Conservation (phyloP, 2,797 vertebrate species). For the Tympanoctomys barrerae region DNA sequence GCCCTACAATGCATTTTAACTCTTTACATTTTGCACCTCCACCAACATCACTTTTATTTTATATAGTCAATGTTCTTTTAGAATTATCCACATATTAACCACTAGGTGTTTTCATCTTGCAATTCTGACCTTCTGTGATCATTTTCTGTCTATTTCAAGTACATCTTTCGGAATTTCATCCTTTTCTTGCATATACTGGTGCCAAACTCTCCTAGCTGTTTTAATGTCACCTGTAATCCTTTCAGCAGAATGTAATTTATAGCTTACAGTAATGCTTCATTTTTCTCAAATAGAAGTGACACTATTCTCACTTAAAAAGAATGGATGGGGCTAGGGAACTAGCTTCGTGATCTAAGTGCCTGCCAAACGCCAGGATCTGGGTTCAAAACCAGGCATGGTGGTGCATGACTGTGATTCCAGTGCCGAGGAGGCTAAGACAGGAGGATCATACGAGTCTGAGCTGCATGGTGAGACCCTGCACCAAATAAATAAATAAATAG, state of each 20-base stretch:
- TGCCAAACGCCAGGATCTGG: no score
- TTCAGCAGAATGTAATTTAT: conserved; percentile 6
- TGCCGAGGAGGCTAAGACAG: no score
- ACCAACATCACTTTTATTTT: not conserved
- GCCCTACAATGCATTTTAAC: not conserved
- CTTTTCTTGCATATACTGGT: not conserved
- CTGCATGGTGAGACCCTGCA: no score
- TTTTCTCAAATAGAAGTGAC: not conserved
- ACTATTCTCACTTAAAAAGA: not conserved
- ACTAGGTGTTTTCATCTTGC: conserved; percentile 11
- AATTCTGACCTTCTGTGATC: not conserved
- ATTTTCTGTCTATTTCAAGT: conserved; percentile 2
- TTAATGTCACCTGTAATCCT: conserved; percentile 3
- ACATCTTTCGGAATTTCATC: not conserved
- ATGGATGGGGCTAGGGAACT: not conserved
- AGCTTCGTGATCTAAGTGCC: no score
- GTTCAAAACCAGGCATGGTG: no score
- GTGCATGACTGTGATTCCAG: no score
- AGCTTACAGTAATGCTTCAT: not conserved
- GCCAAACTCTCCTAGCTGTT: not conserved
- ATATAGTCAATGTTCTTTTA: not conserved
- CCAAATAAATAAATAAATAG: no score
- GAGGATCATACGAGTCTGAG: no score
- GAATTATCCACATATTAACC: not conserved
- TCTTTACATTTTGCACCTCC: not conserved